These are phyloP conservation scores for Agapornis canus DNA, from an alignment of 2,797 vertebrate genomes.

Conservation along the genomic window DNA sequence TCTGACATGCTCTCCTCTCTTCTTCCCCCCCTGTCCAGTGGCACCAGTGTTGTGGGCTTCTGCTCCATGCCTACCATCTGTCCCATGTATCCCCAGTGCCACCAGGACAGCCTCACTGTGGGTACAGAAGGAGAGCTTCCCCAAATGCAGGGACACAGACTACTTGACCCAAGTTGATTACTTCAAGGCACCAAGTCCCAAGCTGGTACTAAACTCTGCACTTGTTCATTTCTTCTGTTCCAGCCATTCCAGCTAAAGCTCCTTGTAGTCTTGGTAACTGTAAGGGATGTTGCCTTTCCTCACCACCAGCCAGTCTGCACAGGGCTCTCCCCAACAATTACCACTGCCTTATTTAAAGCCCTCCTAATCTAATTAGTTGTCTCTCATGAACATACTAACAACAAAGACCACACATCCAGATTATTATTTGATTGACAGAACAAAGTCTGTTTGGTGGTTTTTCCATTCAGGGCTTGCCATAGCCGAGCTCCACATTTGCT, in stretches of 20 bases:
- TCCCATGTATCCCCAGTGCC: too few species aligned
- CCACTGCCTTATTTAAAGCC: background rate
- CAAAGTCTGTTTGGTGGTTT: background rate
- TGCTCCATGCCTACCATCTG: rapidly evolving
- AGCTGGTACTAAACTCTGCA: background rate
- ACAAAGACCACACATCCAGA: background rate
- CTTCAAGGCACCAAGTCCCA: background rate
- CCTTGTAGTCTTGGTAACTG: background rate
- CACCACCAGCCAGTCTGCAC: rapidly evolving
- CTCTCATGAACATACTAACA: background rate
- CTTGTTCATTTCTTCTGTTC: background rate
- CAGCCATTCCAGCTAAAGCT: background rate
- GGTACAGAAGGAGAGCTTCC: background rate
- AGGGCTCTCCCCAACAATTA: background rate
- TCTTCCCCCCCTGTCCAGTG: background rate
- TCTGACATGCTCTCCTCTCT: background rate
- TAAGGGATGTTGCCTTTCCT: background rate
- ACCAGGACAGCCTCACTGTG: background rate
- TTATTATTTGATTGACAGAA: background rate
- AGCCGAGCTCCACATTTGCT: background rate
- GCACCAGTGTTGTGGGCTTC: background rate
- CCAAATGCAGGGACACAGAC: background rate
- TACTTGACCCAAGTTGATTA: background rate
- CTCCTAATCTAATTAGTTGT: slow-evolving; percentile 40
- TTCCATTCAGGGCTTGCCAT: background rate